phyloP scores from a whole-genome alignment of 1,140 invertebrate species.

The Dryas iulia region DNA sequence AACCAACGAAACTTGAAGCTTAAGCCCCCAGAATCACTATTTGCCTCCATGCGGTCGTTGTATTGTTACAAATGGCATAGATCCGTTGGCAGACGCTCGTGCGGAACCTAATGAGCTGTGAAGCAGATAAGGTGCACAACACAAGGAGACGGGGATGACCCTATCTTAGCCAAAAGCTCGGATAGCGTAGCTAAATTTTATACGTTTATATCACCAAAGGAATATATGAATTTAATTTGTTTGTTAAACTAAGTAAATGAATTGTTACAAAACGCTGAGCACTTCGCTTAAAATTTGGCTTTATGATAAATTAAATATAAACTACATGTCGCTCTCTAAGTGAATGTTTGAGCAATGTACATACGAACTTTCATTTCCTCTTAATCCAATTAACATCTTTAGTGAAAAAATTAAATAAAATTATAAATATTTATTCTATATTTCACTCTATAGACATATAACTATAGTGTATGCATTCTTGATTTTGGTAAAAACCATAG shows the following conservation, averaged over 20 bases:
- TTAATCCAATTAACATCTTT: no score
- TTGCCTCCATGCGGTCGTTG: constrained; percentile 56
- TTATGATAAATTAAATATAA: background rate
- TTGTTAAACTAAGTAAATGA: background rate
- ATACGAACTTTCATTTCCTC: background rate
- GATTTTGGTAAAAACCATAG: constrained; percentile 28
- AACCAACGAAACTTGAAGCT: constrained; percentile 59
- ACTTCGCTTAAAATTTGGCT: background rate
- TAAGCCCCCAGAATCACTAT: constrained; percentile 63
- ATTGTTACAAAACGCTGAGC: background rate
- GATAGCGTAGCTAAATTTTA: constrained; percentile 1
- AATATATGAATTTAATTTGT: background rate
- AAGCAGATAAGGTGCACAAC: constrained; percentile 75
- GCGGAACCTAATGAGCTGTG: constrained; percentile 78
- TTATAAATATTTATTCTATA: background rate
- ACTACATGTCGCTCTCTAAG: background rate
- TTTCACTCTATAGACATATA: background rate
- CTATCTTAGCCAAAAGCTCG: constrained; percentile 62
- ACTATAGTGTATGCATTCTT: background rate
- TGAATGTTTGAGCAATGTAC: background rate
- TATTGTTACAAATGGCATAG: constrained; percentile 78
- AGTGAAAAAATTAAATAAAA: no score
- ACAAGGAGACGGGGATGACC: constrained; percentile 63
- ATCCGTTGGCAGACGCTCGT: constrained; percentile 65
- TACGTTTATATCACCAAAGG: background rate